phyloP scores from a whole-genome alignment of 2,113 vertebrate genomes.

The Scophthalmus maximus region DNA sequence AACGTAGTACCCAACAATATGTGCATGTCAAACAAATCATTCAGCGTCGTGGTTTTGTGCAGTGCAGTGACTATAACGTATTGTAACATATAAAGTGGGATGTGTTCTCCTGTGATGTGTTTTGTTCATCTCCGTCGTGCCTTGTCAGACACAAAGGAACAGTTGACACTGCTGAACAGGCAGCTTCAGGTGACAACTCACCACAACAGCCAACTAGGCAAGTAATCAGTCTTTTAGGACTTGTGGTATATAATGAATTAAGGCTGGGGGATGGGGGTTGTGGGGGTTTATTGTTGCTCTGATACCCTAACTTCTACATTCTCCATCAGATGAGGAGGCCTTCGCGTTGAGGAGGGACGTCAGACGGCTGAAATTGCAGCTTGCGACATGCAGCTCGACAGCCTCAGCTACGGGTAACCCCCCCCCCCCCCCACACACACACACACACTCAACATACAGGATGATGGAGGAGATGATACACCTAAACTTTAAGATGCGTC shows the following conservation, averaged over 20 bases:
- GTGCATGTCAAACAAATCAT: neutral
- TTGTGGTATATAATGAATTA: no score
- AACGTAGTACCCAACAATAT: neutral
- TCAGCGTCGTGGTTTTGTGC: neutral
- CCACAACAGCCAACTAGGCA: slow-evolving; percentile 18
- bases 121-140: no score
- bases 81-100: no score
- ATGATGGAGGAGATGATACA: neutral
- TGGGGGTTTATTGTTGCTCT: neutral
- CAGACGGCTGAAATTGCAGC: slow-evolving; percentile 30
- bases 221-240: neutral
- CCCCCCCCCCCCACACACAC: no score
- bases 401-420: no score
- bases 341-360: slow-evolving; percentile 24
- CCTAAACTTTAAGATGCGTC: neutral
- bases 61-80: neutral
- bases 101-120: no score
- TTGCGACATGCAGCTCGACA: slow-evolving; percentile 19
- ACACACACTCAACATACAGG: neutral
- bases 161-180: neutral
- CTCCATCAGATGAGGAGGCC: slow-evolving; percentile 39
- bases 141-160: slow-evolving; percentile 27
- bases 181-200: neutral
- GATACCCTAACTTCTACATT: neutral
- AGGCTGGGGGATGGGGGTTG: neutral